Evolutionary conservation across 2,797 vertebrate species (phyloP), one percentile per base, ranked within the genome.

Genomic region (Lepus oiostolus): DNA sequence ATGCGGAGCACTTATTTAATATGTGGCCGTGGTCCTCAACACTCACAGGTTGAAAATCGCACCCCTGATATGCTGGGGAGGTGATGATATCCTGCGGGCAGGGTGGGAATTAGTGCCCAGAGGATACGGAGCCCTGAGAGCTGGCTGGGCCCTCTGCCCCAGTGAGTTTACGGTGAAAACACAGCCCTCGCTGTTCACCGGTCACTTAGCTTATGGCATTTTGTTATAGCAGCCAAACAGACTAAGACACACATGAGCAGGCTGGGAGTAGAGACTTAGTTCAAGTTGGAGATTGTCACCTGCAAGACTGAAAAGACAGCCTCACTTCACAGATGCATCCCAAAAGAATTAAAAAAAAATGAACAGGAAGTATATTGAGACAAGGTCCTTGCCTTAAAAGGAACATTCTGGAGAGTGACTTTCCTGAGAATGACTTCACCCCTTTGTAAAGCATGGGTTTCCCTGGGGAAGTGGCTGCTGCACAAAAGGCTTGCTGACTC

Each of bases 271-370:
- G 30, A 42, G 62, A 38, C 62, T 47, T 32, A 89, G 70, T 80
- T 74, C 14, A 58, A 30, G 85, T 74, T 93, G 35, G 83, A 83
- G 72, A 77, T 16, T 32, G 54, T 74, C 58, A 87, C 52, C 24
- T 84, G 26, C 89, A 75, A 95, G 52, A 68, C 35, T 58, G 91
- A 42, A 47, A 71, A 68, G 74, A 0, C 86, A 90, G 90, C 16
- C 52, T 88, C 26, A 87, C 24, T 79, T 92, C 81, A 75, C 35
- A 77, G 76, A 62, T 42, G 32, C 14, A 38, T 97, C 87, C 32
- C 30, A 60, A 76, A 89, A 90, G 30, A 74, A 60, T 76, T 67
- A 0, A 26, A 54, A 71, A 16, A 19, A 76, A 35, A 7, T 42
- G 28, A 77, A 67, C 8, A 35, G 47, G 16, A 74, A 60, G 14